These are phyloP conservation scores for Amphipoea lucens DNA, from an alignment of 2,888 invertebrate genomes.

Conservation along the genomic window DNA sequence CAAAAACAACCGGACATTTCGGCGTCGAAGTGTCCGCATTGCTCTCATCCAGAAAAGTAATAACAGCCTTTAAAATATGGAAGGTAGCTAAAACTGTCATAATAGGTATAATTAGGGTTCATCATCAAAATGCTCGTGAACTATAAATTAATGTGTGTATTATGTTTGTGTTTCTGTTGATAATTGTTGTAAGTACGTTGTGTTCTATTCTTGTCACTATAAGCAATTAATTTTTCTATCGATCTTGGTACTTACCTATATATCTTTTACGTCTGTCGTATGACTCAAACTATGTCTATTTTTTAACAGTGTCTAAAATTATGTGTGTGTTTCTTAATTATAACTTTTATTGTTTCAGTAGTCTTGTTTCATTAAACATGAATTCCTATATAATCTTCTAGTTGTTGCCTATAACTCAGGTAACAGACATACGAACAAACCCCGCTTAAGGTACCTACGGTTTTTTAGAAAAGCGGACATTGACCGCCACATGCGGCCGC, in stretches of 20 bases:
- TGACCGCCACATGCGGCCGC: too few relatives aligned
- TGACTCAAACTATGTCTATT: background rate
- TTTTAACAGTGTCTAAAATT: constrained; percentile 4
- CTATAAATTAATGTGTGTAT: background rate
- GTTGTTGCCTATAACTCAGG: background rate
- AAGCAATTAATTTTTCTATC: background rate
- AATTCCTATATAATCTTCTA: background rate
- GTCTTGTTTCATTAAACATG: background rate
- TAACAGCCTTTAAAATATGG: background rate
- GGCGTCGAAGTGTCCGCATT: too few relatives aligned
- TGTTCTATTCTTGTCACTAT: constrained; percentile 1
- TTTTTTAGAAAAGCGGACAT: too few relatives aligned
- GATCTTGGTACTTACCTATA: background rate
- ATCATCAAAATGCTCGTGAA: background rate
- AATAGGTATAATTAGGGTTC: background rate
- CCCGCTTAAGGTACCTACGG: too few relatives aligned
- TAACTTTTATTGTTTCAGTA: background rate
- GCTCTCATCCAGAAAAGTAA: too few relatives aligned
- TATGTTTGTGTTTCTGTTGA: too few relatives aligned
- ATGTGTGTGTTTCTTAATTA: background rate
- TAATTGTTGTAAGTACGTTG: too few relatives aligned
- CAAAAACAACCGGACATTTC: too few relatives aligned
- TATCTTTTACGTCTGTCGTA: background rate
- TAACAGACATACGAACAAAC: background rate
- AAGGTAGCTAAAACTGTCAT: background rate